phyloP scores from a whole-genome alignment of 2,797 vertebrate species.

The Takifugu ocellatus region DNA sequence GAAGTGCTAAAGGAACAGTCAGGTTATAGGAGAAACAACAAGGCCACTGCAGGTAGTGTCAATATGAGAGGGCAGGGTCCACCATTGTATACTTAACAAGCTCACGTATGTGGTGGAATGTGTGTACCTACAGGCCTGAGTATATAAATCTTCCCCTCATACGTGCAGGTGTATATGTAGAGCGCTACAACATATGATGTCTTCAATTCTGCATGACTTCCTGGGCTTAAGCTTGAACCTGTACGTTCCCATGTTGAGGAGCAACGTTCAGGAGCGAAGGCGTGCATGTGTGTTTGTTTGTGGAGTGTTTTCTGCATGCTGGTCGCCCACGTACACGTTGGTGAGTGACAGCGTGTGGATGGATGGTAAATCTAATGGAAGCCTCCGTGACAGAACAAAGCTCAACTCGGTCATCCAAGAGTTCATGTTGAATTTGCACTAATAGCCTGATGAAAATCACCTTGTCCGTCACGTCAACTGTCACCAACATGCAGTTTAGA shows the following conservation, averaged over 20 bases:
- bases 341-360: constrained; percentile 35
- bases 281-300: not conserved
- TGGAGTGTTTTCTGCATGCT: not conserved
- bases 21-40: constrained; percentile 32
- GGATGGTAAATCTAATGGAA: constrained; percentile 45
- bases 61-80: constrained; percentile 51
- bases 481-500: constrained; percentile 35
- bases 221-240: not conserved
- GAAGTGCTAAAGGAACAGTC: constrained; percentile 43
- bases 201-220: not conserved
- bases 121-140: constrained; percentile 2
- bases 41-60: constrained; percentile 28
- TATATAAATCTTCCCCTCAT: not conserved
- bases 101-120: constrained; percentile 2
- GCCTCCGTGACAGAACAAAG: constrained; percentile 43
- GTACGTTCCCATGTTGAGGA: no score
- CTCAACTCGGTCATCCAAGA: constrained; percentile 32
- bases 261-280: not conserved
- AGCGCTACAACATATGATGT: not conserved
- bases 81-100: constrained; percentile 34
- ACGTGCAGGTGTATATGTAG: not conserved
- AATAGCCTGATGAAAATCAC: constrained; percentile 38
- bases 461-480: constrained; percentile 13
- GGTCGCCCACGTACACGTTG: not conserved
- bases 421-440: constrained; percentile 52